Base-by-base conservation (phyloP, 1,140 invertebrate genomes). In the Ptiloglossa arizonensis region DNA sequence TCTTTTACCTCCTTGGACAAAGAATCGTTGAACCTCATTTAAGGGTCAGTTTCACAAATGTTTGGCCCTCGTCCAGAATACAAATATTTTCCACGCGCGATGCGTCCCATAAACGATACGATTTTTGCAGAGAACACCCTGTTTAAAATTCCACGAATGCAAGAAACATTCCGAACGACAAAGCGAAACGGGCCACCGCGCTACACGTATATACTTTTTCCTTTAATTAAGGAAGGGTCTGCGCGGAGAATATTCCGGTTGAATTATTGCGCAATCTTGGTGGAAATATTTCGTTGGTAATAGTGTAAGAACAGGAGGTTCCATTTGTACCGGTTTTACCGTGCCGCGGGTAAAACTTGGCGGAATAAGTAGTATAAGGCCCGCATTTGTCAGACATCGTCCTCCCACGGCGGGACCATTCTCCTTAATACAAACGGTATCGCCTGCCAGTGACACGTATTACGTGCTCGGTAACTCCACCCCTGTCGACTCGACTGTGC, bases 341-440 rank as follows among this genome's bases (percentile, higher is more conserved):
- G 54, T 17, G 52, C 38, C 62, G 6, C 22, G 19, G 29, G 35
- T 9, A 59, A 50, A 69, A 44, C 29, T 69, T 27, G 32, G 22
- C 8, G 38, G 2, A 32, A 32, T 27, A 22, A 76, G 73, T 76
- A 41, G 73, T 69, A 60, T 22, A 66, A 57, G 54, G 24, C 52
- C 15, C 54, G 73, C 54, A 76, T 76, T 76, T 76, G 66, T 76
- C 73, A 76, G 73, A 50, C 73, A 69, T 76, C 66, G 64, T 76
- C n/a, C 66, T 38, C 41, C 64, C 57, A n/a, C 52, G 15, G 19
- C 41, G 2, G 24, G 29, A 17, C 73, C 19, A 59, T 76, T 69
- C 73, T 69, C 66, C 73, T 76, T 76, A 59, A 68, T 46, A 46
- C 64, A 59, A n/a, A 75, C 52, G 17, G 38, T 75, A 75, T 75